Percentiles rank a stretch among this genome's conserved stretches.
Evolutionary conservation across 2,797 vertebrate species (phyloP).

Genomic region (Brachymystax lenok): DNA sequence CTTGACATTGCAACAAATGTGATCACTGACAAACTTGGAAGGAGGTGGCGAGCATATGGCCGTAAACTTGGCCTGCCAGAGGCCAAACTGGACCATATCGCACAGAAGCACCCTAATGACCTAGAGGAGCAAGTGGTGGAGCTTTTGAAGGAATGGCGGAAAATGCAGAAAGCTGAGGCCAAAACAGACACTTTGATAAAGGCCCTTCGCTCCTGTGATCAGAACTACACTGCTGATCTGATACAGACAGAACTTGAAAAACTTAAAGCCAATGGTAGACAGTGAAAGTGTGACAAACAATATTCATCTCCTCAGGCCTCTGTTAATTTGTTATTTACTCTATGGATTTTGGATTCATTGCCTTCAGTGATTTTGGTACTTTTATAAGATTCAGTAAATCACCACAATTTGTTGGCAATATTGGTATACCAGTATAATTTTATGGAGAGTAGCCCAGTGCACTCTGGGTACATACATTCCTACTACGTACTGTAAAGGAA

Average conservation of each 20-base stretch:
- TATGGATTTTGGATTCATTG: neutral
- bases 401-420: neutral
- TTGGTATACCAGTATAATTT: neutral
- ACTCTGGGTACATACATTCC: neutral
- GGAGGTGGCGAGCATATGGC: conserved; percentile 76
- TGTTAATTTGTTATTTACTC: neutral
- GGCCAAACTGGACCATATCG: conserved; percentile 72
- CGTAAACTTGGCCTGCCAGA: conserved; percentile 78
- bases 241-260: conserved; percentile 59
- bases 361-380: neutral
- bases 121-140: conserved; percentile 75
- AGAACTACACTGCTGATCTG: conserved; percentile 83
- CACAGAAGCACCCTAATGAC: conserved; percentile 55
- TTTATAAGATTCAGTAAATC: neutral
- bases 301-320: conserved; percentile 4
- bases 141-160: conserved; percentile 80
- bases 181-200: conserved; percentile 63
- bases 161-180: conserved; percentile 54
- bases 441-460: neutral
- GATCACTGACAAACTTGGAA: conserved; percentile 72
- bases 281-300: neutral
- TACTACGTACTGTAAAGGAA: too few relatives aligned
- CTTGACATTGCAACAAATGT: conserved; percentile 69
- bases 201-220: conserved; percentile 73
- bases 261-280: neutral